Conservation (phyloP, 2,888 invertebrate species). For the Epicampocera succincta region DNA sequence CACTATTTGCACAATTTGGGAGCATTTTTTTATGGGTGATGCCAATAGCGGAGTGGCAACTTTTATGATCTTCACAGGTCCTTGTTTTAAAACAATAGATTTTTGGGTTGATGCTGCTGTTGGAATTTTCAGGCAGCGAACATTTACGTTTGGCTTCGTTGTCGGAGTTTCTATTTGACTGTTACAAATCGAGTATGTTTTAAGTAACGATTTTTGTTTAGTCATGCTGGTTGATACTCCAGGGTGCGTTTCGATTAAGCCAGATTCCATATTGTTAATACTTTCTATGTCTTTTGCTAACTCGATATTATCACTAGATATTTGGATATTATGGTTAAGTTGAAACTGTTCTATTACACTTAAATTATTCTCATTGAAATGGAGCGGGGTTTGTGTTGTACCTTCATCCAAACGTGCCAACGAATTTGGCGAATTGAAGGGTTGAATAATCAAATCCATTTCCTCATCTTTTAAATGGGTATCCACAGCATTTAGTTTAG, state of each 20-base stretch:
- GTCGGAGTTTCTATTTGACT: neutral
- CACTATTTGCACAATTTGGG: slow-evolving; percentile 50
- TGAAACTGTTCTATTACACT: slow-evolving; percentile 59
- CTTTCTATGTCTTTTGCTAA: slow-evolving; percentile 61
- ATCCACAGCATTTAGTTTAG: slow-evolving; percentile 47
- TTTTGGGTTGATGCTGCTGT: slow-evolving; percentile 23
- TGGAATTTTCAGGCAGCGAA: neutral
- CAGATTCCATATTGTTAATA: slow-evolving; percentile 53
- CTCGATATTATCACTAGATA: slow-evolving; percentile 64
- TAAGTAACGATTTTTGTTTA: slow-evolving; percentile 46
- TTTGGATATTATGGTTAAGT: slow-evolving; percentile 50
- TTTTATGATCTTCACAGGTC: slow-evolving; percentile 53
- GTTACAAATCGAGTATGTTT: slow-evolving; percentile 12
- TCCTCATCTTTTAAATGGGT: slow-evolving; percentile 55
- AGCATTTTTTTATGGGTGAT: slow-evolving; percentile 1
- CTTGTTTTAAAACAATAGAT: slow-evolving; percentile 59
- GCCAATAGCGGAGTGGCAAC: slow-evolving; percentile 46
- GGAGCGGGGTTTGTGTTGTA: neutral
- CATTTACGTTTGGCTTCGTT: neutral
- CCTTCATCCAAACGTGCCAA: neutral
- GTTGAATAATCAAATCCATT: slow-evolving; percentile 47
- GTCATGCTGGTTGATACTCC: neutral
- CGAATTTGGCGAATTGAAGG: slow-evolving; percentile 21
- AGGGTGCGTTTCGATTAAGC: slow-evolving; percentile 19
- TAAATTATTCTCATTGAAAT: slow-evolving; percentile 57